These are phyloP conservation scores for Myotis planiceps DNA, from an alignment of 2,797 vertebrate genomes.

Conservation along the genomic window DNA sequence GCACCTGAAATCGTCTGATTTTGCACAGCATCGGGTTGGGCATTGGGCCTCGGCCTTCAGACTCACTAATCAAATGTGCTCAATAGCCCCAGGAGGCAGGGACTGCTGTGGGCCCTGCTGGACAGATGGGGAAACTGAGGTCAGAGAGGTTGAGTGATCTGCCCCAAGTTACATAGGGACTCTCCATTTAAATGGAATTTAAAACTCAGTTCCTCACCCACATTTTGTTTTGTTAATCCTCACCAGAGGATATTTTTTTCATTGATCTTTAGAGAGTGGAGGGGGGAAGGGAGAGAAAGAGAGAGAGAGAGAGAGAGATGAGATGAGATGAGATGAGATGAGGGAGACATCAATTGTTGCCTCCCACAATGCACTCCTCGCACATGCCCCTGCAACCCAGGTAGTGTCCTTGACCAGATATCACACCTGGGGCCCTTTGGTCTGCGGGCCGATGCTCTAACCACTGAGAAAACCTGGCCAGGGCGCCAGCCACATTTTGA, in stretches of 20 bases:
- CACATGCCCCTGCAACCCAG: too few relatives aligned
- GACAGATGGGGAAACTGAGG: neutral
- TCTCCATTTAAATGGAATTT: neutral
- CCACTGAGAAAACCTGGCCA: neutral
- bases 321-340: too few relatives aligned
- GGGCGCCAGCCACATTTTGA: neutral
- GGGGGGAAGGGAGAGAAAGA: fast-evolving
- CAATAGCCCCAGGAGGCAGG: neutral
- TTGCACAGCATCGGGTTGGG: neutral
- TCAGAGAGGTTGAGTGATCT: neutral
- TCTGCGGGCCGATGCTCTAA: neutral
- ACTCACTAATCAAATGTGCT: neutral
- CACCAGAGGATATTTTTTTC: too few relatives aligned
- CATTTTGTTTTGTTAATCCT: too few relatives aligned
- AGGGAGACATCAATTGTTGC: neutral
- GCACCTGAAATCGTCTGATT: neutral
- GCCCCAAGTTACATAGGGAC: neutral
- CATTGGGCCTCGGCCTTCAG: fast-evolving
- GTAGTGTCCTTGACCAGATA: neutral
- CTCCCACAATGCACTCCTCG: neutral
- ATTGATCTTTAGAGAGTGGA: too few relatives aligned
- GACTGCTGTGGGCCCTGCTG: neutral
- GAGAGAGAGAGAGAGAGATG: too few relatives aligned
- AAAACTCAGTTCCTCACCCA: neutral
- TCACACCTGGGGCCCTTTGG: neutral